Conservation (phyloP, 1,140 invertebrate species). For the Mylabris phalerata region DNA sequence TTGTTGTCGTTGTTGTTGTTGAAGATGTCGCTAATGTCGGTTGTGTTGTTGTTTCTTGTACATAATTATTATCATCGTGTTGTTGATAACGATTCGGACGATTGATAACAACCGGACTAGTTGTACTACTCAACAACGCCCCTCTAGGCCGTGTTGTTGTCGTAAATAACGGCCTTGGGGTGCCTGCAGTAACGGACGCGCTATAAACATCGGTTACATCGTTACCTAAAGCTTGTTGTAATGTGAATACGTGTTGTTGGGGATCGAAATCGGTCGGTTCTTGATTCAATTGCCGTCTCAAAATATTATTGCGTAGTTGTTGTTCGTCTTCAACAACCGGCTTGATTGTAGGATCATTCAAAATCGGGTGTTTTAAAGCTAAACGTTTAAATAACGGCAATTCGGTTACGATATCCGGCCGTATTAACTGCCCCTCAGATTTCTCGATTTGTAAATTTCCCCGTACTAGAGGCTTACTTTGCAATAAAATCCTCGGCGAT, state of each 20-base stretch:
- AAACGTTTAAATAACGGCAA: conserved; percentile 26
- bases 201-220: conserved; percentile 61
- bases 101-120: conserved; percentile 34
- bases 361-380: conserved; percentile 20
- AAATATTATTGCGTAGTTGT: conserved; percentile 44
- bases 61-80: conserved; percentile 23
- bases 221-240: conserved; percentile 47
- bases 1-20: conserved; percentile 26
- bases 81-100: conserved; percentile 31
- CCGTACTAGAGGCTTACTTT: conserved; percentile 20
- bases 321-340: conserved; percentile 45
- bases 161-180: conserved; percentile 58
- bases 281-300: conserved; percentile 52
- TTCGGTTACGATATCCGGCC: conserved; percentile 35
- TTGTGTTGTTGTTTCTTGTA: conserved; percentile 30
- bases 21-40: conserved; percentile 21
- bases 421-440: conserved; percentile 34
- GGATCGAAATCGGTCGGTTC: conserved; percentile 45
- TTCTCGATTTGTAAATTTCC: conserved; percentile 9
- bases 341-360: conserved; percentile 40
- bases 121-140: conserved; percentile 31
- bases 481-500: conserved; percentile 28
- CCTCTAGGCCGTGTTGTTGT: conserved; percentile 47
- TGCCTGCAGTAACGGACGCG: conserved; percentile 49
- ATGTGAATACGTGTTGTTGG: conserved; percentile 41